Evolutionary conservation across 37 sponge, comb jelly and placozoan genomes (phyloP), one percentile per base, ranked within the genome.

Genomic region (Dysidea cf. avara): DNA sequence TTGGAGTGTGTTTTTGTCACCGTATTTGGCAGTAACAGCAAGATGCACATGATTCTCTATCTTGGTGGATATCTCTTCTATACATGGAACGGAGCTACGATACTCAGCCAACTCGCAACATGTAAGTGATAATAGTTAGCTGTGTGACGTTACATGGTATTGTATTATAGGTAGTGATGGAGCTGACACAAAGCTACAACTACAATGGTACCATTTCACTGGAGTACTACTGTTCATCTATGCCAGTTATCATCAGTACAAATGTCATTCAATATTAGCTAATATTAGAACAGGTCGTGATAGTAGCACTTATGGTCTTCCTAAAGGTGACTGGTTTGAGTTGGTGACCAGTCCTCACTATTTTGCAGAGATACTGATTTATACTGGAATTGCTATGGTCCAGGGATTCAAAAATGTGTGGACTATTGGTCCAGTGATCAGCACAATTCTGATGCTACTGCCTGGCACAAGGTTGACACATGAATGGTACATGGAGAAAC

Each of bases 281-380:
- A 37, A 77, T 2, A 59, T 93, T 26, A 55, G 94, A 32, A 46
- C n/a, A 17, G 25, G 57, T 1, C 12, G 22, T 7, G 14, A 31
- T 16, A 55, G 36, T 7, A 63, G 20, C 55, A 16, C 7, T 26
- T n/a, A n/a, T n/a, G n/a, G n/a, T n/a, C n/a, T n/a, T n/a, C n/a
- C n/a, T n/a, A n/a, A n/a, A n/a, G n/a, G 94, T 32, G 94, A 89
- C 47, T 94, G 94, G 94, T 94, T 94, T 60, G 59, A 76, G 14
- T 68, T 75, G 35, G 76, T 86, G 12, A 86, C 90, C 38, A 56
- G 75, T 40, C 94, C 94, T 5, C 94, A 94, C 68, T n/a, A n/a
- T n/a, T n/a, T n/a, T n/a, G n/a, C n/a, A n/a, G n/a, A n/a, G n/a
- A n/a, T n/a, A n/a, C n/a, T 81, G n/a, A n/a, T n/a, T n/a, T n/a